Percentiles rank a stretch among this genome's conserved stretches.
phyloP scores from a whole-genome alignment of 2,113 vertebrate genomes.

The Sporophila hypoxantha region DNA sequence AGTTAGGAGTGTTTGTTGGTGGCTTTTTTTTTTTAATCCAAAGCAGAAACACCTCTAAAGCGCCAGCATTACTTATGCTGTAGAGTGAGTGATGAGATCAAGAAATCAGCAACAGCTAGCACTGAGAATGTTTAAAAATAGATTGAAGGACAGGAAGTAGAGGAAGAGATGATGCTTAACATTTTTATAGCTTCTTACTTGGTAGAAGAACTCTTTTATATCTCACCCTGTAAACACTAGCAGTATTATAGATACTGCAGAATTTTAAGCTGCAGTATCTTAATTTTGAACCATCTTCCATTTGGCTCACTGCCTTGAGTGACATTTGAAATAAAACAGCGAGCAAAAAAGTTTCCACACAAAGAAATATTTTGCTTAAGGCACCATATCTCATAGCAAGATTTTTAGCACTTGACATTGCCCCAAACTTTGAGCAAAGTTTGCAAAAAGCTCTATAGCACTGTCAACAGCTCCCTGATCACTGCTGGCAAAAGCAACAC shows the following conservation, averaged over 20 bases:
- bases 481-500: not conserved
- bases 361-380: not conserved
- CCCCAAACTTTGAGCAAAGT: not conserved
- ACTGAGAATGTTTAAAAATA: slow-evolving; percentile 27
- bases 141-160: not conserved
- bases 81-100: slow-evolving; percentile 1
- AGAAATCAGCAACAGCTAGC: not conserved
- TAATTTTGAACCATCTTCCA: not conserved
- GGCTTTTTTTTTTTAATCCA: not conserved
- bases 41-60: not conserved
- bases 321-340: slow-evolving; percentile 17
- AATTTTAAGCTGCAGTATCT: not conserved
- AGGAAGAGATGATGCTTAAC: not conserved
- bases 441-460: not conserved
- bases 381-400: not conserved
- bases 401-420: not conserved
- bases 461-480: not conserved
- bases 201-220: not conserved
- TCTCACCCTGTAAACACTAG: not conserved
- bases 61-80: not conserved
- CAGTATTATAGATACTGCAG: not conserved
- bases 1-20: not conserved
- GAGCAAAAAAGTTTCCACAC: not conserved
- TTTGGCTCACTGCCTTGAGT: not conserved
- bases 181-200: not conserved